These are phyloP conservation scores for Cosmia trapezina DNA, from an alignment of 2,888 invertebrate genomes.

Conservation along the genomic window DNA sequence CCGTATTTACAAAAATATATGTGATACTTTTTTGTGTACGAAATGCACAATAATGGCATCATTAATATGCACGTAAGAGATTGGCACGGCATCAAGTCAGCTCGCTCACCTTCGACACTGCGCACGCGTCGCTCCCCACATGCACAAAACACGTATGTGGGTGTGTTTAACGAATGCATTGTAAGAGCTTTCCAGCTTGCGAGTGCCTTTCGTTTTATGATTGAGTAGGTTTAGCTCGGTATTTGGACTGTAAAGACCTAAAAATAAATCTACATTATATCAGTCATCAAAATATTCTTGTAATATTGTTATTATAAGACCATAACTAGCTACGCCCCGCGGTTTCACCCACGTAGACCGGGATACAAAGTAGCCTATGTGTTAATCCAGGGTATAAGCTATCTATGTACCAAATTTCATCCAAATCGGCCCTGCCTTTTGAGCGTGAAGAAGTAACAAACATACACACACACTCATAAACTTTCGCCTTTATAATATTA, in stretches of 20 bases:
- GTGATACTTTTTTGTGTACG: conserved; percentile 43
- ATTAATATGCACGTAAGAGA: conserved; percentile 75
- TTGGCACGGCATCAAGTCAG: conserved; percentile 84
- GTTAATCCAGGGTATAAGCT: no score
- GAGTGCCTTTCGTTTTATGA: conserved; percentile 33
- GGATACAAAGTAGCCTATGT: no score
- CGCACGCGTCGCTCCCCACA: conserved; percentile 69
- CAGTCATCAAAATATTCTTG: background rate
- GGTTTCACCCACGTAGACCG: no score
- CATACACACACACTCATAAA: no score
- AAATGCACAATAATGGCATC: conserved; percentile 64
- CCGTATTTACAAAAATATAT: conserved; percentile 38
- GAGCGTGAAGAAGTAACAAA: no score
- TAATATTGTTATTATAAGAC: no score
- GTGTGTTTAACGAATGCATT: conserved; percentile 53
- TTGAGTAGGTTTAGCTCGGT: conserved; percentile 1
- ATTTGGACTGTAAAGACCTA: background rate
- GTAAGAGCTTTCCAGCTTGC: conserved; percentile 57
- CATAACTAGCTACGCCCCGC: no score
- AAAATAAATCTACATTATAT: background rate
- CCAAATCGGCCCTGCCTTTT: no score
- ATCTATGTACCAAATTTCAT: no score
- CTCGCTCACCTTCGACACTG: conserved; percentile 83
- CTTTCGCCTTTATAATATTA: no score
- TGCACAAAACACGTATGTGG: conserved; percentile 56